Percentiles rank a stretch among this genome's conserved stretches.
Evolutionary conservation across 2,888 invertebrate genomes (phyloP).

Genomic region (Troides oblongomaculatus): DNA sequence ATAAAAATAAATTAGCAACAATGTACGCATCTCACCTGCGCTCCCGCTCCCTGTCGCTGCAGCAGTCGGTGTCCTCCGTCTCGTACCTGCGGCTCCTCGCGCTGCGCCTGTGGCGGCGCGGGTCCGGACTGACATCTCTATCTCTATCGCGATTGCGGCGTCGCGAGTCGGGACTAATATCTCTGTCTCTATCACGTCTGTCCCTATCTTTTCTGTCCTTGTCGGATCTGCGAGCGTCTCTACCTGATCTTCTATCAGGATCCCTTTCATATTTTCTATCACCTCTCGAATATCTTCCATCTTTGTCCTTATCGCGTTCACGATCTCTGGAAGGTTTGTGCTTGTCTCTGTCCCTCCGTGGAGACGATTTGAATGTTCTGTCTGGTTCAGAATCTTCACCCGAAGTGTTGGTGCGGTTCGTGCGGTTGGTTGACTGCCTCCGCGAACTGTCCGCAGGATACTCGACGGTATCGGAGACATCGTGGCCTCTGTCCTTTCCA

Average conservation of each 20-base stretch:
- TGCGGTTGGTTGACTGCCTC: constrained; percentile 55
- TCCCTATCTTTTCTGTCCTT: constrained; percentile 51
- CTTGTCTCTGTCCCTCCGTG: constrained; percentile 61
- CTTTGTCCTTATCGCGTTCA: constrained; percentile 48
- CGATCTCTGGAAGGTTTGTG: constrained; percentile 54
- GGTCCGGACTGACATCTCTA: constrained; percentile 56
- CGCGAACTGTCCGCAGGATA: constrained; percentile 52
- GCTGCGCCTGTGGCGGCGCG: constrained; percentile 58
- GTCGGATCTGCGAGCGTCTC: constrained; percentile 54
- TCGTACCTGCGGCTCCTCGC: constrained; percentile 53
- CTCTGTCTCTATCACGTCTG: constrained; percentile 45
- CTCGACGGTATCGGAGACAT: constrained; percentile 56
- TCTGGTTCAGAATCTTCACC: constrained; percentile 73
- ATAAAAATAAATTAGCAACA: constrained; percentile 2
- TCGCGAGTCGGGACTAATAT: constrained; percentile 58
- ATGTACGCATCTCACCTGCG: constrained; percentile 54
- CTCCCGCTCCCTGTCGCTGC: constrained; percentile 82
- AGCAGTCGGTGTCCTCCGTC: constrained; percentile 84
- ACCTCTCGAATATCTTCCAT: constrained; percentile 55
- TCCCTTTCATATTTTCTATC: constrained; percentile 61
- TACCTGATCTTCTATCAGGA: constrained; percentile 46
- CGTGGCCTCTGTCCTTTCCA: constrained; percentile 49
- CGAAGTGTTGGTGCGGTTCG: constrained; percentile 50
- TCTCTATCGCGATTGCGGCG: constrained; percentile 57
- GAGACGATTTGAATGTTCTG: constrained; percentile 58